phyloP scores from a whole-genome alignment of 2,113 vertebrate species.

The Fulica atra region DNA sequence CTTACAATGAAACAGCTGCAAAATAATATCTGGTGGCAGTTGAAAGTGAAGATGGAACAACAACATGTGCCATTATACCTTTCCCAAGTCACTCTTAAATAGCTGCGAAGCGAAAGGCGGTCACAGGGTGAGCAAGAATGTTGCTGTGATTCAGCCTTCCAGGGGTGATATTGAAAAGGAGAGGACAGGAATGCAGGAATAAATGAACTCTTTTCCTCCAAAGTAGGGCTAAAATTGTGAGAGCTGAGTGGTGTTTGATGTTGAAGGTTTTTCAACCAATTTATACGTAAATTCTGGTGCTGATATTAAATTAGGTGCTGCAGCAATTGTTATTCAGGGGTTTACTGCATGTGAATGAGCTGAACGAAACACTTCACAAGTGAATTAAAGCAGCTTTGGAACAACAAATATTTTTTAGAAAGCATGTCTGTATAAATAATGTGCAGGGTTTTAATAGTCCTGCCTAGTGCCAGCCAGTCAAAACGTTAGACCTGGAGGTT shows the following conservation, averaged over 20 bases:
- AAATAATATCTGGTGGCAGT: constrained; percentile 38
- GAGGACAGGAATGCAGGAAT: not conserved
- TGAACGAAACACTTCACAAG: not conserved
- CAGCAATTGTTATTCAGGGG: not conserved
- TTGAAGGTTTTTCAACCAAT: not conserved
- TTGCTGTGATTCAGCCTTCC: not conserved
- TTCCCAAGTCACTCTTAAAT: constrained; percentile 5
- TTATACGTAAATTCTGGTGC: not conserved
- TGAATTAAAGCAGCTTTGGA: not conserved
- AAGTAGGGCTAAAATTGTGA: not conserved
- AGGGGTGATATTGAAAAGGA: not conserved
- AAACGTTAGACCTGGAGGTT: not conserved
- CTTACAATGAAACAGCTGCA: constrained; percentile 47
- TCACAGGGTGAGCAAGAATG: not conserved
- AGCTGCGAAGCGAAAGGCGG: not conserved
- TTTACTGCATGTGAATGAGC: not conserved
- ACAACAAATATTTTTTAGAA: not conserved
- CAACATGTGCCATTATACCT: not conserved
- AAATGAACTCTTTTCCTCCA: not conserved
- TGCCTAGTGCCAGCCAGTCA: not conserved
- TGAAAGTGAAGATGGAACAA: constrained; percentile 21
- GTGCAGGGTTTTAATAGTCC: not conserved
- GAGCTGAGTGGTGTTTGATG: not conserved
- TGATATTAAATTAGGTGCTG: not conserved
- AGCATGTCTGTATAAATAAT: not conserved